Evolutionary conservation across 2,888 invertebrate genomes (phyloP), one percentile per base, ranked within the genome.

Genomic region (Tetragnatha montana): DNA sequence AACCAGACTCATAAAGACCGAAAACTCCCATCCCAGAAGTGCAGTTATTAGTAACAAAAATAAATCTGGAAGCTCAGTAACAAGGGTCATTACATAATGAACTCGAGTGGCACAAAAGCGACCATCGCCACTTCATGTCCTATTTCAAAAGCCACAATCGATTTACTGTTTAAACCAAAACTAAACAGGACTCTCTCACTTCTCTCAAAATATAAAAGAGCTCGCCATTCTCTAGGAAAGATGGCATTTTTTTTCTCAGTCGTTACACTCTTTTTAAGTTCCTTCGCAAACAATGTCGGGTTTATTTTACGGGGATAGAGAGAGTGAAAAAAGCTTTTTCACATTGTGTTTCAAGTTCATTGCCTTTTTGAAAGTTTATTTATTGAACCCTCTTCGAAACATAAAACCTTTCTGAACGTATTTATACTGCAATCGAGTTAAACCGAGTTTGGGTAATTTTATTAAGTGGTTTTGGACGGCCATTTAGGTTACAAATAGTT

Each of bases 241-340:
- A 60, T 8, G 17, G 8, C 60, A 60, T 60, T 60, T 60, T 60
- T 60, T 60, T 60, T 60, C 10, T 60, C 8, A 60, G 12, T 17
- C 60, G 75, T 76, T 10, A 76, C 74, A 47, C 76, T 21, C 10
- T 50, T 19, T 10, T 50, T 76, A 76, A 76, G 50, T 17, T 22
- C 60, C 78, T 78, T 4, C 12, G 7, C 60, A 74, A 82, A 82
- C 82, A 82, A 82, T 82, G 73, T 10, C n/a, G 73, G 60, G 70
- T 47, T 81, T 60, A 35, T 82, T 74, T 74, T 74, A 82, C 60
- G 60, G 2, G 60, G 76, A 19, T 76, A 8, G 8, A 10, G n/a
- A 2, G n/a, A n/a, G n/a, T n/a, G n/a, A n/a, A n/a, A n/a, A 22
- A 17, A 47, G 35, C 60, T 60, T 60, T 17, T 17, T 17, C 60